Base-by-base conservation (phyloP, 2,113 vertebrate species). In the Ceyx margarethae region DNA sequence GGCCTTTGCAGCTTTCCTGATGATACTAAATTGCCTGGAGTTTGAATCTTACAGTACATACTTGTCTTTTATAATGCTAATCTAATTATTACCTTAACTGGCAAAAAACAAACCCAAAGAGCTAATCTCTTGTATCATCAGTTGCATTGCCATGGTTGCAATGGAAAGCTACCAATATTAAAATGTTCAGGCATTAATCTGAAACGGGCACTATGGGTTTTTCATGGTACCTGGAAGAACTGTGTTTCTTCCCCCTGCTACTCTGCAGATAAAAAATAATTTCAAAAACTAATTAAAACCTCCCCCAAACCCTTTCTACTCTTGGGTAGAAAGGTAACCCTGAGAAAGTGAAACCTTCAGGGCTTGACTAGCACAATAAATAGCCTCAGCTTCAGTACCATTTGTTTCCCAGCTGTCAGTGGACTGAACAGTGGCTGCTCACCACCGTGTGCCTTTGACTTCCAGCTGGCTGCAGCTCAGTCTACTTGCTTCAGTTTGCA, bases 371-470 rank as follows among this genome's bases (percentile, higher is more conserved):
- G 60, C 67, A 73, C 79, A 69, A 11, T 46, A 43, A 89, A 33
- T 37, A 10, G 53, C 5, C 53, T 50, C 19, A 6, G 51, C 65
- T 45, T 73, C 13, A 1, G 68, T 77, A 80, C 56, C 43, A 18
- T 88, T 80, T 85, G 85, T 85, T 87, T 45, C 82, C 73, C 42
- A 76, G 79, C 82, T 90, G 82, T 79, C 71, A 73, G 79, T 5
- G 5, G 67, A 72, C 45, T 62, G 43, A 72, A 65, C 75, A 88
- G 76, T 9, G 64, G 51, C 58, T 94, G 88, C 82, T 94, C 64
- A 61, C 72, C 91, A 58, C 64, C 35, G 33, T 53, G 67, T 82
- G 76, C 76, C 76, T 83, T 91, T 66, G 60, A 85, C 50, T 90
- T 85, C 66, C 81, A 25, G 28, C 57, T 94, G 91, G 65, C 74